These are phyloP conservation scores for Yponomeuta sedellus DNA, from an alignment of 2,888 invertebrate genomes.

Conservation along the genomic window DNA sequence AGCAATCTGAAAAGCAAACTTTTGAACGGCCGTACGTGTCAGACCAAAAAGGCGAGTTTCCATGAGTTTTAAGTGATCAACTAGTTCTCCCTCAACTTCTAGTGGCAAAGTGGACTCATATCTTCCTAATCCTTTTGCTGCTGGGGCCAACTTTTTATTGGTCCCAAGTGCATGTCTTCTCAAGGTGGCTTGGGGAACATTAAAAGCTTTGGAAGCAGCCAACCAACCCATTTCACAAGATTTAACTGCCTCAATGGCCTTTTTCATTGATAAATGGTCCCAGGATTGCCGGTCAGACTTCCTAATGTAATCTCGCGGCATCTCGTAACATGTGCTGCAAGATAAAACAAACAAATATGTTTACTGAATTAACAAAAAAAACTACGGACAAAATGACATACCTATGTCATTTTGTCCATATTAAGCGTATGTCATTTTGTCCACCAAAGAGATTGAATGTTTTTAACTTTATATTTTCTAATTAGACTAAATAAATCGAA, in stretches of 20 bases:
- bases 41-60: constrained; percentile 8
- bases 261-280: not conserved
- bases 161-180: not conserved
- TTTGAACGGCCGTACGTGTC: not conserved
- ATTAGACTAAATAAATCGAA: no score
- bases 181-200: constrained; percentile 21
- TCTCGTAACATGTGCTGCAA: not conserved
- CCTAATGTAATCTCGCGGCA: not conserved
- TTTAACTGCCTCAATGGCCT: constrained; percentile 17
- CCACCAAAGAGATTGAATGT: not conserved
- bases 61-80: constrained; percentile 22
- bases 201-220: constrained; percentile 20
- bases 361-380: not conserved
- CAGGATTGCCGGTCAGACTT: not conserved
- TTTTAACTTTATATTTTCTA: no score
- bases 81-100: constrained; percentile 17
- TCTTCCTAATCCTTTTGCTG: not conserved
- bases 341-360: not conserved
- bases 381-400: not conserved
- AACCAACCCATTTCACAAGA: constrained; percentile 22
- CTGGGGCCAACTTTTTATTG: constrained; percentile 2
- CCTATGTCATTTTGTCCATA: not conserved
- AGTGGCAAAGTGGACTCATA: constrained; percentile 1
- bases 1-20: not conserved
- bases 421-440: not conserved